A percentile compares a stretch with the other conserved stretches of the same genome.
Evolutionary conservation across 2,888 invertebrate species (phyloP).

Genomic region (Anaspis maculata): DNA sequence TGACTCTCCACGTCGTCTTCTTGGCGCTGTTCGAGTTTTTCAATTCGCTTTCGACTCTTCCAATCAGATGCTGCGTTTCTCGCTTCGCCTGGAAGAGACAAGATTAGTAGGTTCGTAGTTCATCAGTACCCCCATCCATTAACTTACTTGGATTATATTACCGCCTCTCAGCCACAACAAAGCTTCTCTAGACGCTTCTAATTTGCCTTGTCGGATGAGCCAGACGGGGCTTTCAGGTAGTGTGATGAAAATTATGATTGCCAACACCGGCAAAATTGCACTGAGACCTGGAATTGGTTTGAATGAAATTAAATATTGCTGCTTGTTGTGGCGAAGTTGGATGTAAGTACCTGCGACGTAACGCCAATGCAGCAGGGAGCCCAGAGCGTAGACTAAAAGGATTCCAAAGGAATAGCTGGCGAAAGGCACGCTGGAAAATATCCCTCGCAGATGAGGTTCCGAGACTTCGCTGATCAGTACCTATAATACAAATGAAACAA

Average conservation of each 20-base stretch:
- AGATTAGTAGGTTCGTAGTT: constrained; percentile 1
- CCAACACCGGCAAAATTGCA: constrained; percentile 50
- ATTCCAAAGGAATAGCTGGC: constrained; percentile 70
- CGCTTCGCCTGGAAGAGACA: constrained; percentile 46
- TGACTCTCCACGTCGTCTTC: constrained; percentile 31
- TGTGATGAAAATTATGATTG: constrained; percentile 52
- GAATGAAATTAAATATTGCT: background rate
- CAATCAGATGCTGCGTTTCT: constrained; percentile 55
- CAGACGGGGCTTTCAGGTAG: constrained; percentile 71
- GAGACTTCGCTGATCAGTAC: constrained; percentile 69
- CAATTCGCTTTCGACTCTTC: constrained; percentile 52
- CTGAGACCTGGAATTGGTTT: constrained; percentile 46
- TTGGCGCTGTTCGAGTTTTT: constrained; percentile 27
- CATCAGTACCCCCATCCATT: background rate
- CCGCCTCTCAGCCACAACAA: constrained; percentile 37
- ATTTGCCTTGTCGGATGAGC: constrained; percentile 55
- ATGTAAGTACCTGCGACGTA: constrained; percentile 52
- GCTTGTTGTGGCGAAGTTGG: no score
- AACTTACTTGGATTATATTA: constrained; percentile 34
- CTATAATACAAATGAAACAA: constrained; percentile 44
- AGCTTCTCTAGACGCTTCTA: constrained; percentile 43
- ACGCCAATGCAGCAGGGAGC: constrained; percentile 62
- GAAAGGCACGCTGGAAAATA: constrained; percentile 62
- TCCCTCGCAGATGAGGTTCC: constrained; percentile 61
- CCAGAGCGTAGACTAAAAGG: constrained; percentile 62